phyloP scores from a whole-genome alignment of 2,797 vertebrate genomes.

The Limosa lapponica region DNA sequence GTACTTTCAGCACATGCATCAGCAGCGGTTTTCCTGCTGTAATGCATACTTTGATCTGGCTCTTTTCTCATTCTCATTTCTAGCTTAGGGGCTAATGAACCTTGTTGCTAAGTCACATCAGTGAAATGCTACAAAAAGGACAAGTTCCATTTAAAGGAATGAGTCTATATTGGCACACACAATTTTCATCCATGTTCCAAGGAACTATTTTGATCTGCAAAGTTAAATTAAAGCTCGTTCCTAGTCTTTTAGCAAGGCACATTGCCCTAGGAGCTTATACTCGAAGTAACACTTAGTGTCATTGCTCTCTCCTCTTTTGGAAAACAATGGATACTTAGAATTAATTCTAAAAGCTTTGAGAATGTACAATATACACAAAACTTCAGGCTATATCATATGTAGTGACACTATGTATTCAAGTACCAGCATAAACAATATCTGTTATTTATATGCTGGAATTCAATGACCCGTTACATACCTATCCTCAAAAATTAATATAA shows the following conservation, averaged over 20 bases:
- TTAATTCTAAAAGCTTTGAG: background rate
- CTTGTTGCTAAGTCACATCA: constrained; percentile 45
- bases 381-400: background rate
- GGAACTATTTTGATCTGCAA: constrained; percentile 29
- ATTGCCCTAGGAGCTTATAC: background rate
- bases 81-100: constrained; percentile 27
- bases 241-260: background rate
- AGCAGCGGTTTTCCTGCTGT: background rate
- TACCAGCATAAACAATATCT: background rate
- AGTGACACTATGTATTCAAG: background rate
- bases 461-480: background rate
- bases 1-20: background rate
- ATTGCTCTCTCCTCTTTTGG: background rate
- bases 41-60: background rate
- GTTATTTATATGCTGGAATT: background rate
- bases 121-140: background rate
- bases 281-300: background rate
- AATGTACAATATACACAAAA: background rate
- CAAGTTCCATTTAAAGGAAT: background rate
- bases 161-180: background rate
- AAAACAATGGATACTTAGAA: background rate
- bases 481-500: background rate
- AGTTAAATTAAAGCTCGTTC: constrained; percentile 36
- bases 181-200: background rate
- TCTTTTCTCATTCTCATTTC: constrained; percentile 3